Evolutionary conservation across 1,140 invertebrate genomes (phyloP), one percentile per base, ranked within the genome.

Genomic region (Drosophila kanapiae): DNA sequence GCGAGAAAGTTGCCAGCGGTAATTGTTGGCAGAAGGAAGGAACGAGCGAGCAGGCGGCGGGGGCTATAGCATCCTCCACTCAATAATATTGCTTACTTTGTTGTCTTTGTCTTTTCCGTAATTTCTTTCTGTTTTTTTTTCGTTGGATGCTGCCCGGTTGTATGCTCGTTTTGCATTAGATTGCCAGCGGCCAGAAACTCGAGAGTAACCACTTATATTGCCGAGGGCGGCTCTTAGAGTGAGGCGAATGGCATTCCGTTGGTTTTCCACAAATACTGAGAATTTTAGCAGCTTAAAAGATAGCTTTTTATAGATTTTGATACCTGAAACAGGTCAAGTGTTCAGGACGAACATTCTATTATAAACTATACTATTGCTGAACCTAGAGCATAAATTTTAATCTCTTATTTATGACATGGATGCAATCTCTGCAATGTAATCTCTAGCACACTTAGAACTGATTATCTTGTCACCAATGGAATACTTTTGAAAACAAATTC

Each of bases 1-100:
- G 78, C 86, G 85, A 88, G 85, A 88, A 88, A 88, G 85, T 88
- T 88, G 64, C 69, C 76, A 62, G 48, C 43, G 31, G 58, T 78
- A 59, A 71, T 78, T 64, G 75, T 51, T 74, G 62, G 53, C 51
- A 64, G 58, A 62, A 58, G 45, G 57, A 60, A 40, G 61, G 49
- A 31, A 40, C 33, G 27, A 4, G n/a, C 9, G 40, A 4, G 14
- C 33, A 29, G n/a, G 40, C 1, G 8, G 31, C 31, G 23, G 63
- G 33, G 72, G 42, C 47, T 23, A 37, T 42, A 42, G 75, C 57
- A 13, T 60, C 49, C 51, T 57, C 61, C 18, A 60, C 68, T 58
- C 69, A 72, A 72, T 72, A 72, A 49, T 61, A 53, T 68, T 38
- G 37, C 45, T 62, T 16, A 43, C 49, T 58, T 48, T 54, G 29